Conservation (phyloP, 2,113 vertebrate species). For the Tragelaphus strepsiceros region DNA sequence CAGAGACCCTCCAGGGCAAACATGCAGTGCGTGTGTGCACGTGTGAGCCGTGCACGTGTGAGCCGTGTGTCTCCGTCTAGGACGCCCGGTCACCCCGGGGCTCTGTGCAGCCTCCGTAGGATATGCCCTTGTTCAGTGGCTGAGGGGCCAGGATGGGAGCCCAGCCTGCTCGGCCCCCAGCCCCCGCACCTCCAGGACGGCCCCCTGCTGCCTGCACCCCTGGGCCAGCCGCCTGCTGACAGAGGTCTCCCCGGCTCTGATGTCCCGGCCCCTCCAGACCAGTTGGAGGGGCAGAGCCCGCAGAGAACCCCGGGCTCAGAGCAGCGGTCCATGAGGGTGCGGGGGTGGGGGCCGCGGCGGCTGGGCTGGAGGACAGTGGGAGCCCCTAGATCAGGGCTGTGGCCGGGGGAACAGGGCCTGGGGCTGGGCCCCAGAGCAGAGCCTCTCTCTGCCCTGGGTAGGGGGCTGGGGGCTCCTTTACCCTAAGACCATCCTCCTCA, state of each 20-base stretch:
- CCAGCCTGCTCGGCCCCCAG: neutral
- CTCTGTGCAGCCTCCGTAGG: too few species aligned
- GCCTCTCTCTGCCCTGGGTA: too few species aligned
- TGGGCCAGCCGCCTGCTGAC: rapidly evolving
- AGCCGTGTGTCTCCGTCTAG: rapidly evolving
- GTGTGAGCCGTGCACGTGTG: rapidly evolving
- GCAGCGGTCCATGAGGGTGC: rapidly evolving
- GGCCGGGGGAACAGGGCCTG: too few species aligned
- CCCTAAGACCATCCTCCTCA: neutral
- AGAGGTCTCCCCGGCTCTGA: neutral
- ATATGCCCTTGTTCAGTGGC: too few species aligned
- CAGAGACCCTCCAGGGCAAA: neutral
- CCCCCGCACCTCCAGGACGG: too few species aligned
- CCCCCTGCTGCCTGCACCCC: neutral
- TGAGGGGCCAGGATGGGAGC: neutral
- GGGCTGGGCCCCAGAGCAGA: rapidly evolving
- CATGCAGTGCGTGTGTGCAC: rapidly evolving
- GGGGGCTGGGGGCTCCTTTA: neutral
- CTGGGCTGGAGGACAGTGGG: neutral
- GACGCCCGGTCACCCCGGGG: rapidly evolving
- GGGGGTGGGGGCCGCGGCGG: rapidly evolving
- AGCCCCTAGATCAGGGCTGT: neutral
- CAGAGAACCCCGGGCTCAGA: neutral
- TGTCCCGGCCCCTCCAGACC: neutral
- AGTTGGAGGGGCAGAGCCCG: rapidly evolving